Evolutionary conservation across 2,888 invertebrate genomes (phyloP).

Genomic region (Phortica okadai): DNA sequence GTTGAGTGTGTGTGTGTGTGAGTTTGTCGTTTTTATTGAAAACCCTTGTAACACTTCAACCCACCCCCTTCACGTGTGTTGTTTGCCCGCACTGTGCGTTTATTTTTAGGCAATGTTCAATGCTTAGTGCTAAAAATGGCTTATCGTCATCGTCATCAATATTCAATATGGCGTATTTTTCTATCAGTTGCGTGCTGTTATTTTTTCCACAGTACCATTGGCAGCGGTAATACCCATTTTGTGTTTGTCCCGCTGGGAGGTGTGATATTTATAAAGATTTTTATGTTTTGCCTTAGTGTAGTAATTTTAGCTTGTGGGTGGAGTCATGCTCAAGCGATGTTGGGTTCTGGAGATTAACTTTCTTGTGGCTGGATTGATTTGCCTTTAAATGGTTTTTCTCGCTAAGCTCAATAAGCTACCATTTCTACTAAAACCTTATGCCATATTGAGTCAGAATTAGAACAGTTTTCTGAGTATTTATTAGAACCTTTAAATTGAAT

Average conservation of each 20-base stretch:
- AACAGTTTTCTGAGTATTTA: too few species aligned
- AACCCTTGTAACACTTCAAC: conserved; percentile 66
- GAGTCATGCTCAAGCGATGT: background rate
- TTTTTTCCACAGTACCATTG: conserved; percentile 44
- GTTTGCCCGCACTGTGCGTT: conserved; percentile 41
- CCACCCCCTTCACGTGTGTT: conserved; percentile 40
- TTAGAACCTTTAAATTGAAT: too few species aligned
- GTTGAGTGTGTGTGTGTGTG: conserved; percentile 8
- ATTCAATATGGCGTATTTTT: conserved; percentile 56
- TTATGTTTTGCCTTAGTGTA: conserved; percentile 43
- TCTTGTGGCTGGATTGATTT: background rate
- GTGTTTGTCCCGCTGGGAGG: conserved; percentile 65
- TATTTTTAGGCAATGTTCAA: conserved; percentile 59
- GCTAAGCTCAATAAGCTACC: background rate
- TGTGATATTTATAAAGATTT: conserved; percentile 56
- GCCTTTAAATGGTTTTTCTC: background rate
- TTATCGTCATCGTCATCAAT: conserved; percentile 41
- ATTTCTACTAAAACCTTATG: too few species aligned
- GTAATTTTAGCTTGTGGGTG: conserved; percentile 11
- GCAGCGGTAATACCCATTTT: conserved; percentile 63
- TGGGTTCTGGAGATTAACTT: background rate
- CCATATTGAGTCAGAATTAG: too few species aligned
- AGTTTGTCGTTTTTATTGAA: conserved; percentile 52
- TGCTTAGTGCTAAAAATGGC: conserved; percentile 63
- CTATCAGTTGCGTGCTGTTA: conserved; percentile 22